phyloP scores from a whole-genome alignment of 2,797 vertebrate genomes.

The Sylvilagus floridanus region DNA sequence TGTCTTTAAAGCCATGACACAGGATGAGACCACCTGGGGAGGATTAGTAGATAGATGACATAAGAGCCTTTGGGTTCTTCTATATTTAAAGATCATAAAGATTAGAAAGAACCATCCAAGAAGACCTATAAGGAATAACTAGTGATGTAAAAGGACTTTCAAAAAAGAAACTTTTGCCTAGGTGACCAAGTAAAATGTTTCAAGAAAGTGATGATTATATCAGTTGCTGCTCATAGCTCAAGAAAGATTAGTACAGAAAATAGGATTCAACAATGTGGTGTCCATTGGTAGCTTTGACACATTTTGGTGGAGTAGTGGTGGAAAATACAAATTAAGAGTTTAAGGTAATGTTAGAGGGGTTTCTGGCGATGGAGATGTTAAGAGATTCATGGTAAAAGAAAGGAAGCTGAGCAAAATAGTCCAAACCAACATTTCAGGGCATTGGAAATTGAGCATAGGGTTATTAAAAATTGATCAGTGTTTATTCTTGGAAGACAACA shows the following conservation, averaged over 20 bases:
- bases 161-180: not conserved
- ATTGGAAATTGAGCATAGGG: not conserved
- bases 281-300: not conserved
- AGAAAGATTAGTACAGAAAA: not conserved
- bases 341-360: not conserved
- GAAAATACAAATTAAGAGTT: constrained; percentile 10
- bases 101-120: not conserved
- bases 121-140: constrained; percentile 25
- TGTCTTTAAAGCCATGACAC: constrained; percentile 29
- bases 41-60: not conserved
- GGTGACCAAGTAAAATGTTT: constrained; percentile 18
- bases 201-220: constrained; percentile 5
- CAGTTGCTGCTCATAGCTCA: not conserved
- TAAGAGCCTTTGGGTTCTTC: not conserved
- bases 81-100: constrained; percentile 34
- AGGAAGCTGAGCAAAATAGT: not conserved
- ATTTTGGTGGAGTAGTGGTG: not conserved
- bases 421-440: not conserved
- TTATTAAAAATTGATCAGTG: not conserved
- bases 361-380: not conserved
- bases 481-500: not conserved
- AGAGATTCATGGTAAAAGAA: not conserved
- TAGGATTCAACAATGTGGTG: not conserved
- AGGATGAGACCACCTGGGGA: not conserved
- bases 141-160: constrained; percentile 18